Evolutionary conservation across 1,140 invertebrate species (phyloP).

Genomic region (Doryteuthis pealeii): DNA sequence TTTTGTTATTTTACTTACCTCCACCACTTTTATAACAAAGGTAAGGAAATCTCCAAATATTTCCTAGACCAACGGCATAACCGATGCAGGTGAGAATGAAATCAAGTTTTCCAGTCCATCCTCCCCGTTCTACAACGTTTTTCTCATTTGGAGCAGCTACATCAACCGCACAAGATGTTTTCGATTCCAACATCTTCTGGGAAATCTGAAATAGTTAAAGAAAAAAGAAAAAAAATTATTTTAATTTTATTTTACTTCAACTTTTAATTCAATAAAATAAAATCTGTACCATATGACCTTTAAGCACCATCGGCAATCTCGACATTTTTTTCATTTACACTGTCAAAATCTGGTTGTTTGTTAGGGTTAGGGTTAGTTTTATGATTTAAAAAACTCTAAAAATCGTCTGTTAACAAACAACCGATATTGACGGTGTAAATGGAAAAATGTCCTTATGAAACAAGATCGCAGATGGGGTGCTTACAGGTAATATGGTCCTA

Average conservation of each 20-base stretch:
- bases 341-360: too few species aligned
- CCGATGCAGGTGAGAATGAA: constrained; percentile 62
- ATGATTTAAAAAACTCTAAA: too few species aligned
- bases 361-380: too few species aligned
- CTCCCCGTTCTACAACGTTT: not conserved
- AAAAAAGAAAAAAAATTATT: not conserved
- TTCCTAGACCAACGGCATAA: constrained; percentile 73
- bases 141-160: not conserved
- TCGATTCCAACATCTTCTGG: not conserved
- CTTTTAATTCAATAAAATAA: not conserved
- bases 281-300: not conserved
- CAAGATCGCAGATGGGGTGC: too few species aligned
- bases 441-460: too few species aligned
- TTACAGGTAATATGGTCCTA: not conserved
- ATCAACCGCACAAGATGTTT: not conserved
- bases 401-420: too few species aligned
- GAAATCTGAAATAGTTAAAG: not conserved
- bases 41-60: constrained; percentile 93
- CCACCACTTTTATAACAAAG: constrained; percentile 92
- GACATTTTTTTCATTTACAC: not conserved
- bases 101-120: constrained; percentile 50
- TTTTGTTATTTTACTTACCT: too few species aligned
- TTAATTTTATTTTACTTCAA: not conserved
- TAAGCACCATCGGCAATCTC: not conserved
- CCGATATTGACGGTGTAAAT: too few species aligned